Evolutionary conservation across 1,140 invertebrate species (phyloP), one percentile per base, ranked within the genome.

Genomic region (Zaprionus africanus): DNA sequence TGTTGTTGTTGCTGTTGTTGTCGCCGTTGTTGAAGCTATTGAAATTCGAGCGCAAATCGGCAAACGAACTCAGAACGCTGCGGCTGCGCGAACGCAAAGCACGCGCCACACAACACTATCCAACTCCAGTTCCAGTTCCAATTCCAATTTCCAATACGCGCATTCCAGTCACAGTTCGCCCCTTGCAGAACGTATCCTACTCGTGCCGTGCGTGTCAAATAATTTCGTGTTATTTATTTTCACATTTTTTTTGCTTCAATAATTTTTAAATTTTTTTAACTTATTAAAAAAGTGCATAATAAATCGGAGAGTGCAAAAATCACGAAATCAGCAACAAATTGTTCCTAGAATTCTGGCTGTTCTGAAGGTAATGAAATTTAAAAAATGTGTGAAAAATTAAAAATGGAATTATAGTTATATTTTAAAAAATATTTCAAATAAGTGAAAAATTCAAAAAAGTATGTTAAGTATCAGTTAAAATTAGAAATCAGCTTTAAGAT

Each of bases 21-120:
- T 22, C 31, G 43, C 62, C 34, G 68, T 26, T 46, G 69, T 41
- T 65, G 69, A 67, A 76, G 74, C 78, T 78, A 70, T 90, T 90
- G 82, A 90, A 90, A 90, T 90, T 76, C 85, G 76, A 84, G 66
- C 76, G 85, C 63, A 75, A 68, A 79, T 60, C 81, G 76, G 59
- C 81, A 82, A 74, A 69, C 86, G 86, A 82, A 82, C 70, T 90
- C 86, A 90, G 86, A 90, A 90, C 86, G 74, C 76, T 82, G 77
- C 74, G 69, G 53, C 72, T 90, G 86, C 86, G 82, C 86, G 86
- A 78, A 78, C 86, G 86, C 86, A 81, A 82, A 90, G 79, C 86
- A 90, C 86, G 82, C 85, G 85, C 71, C 81, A 53, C 73, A 41
- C 15, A 46, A 28, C 22, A 69, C 22, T 43, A 38, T 53, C 51